Evolutionary conservation across 2,888 invertebrate species (phyloP), one percentile per base, ranked within the genome.

Genomic region (Perizoma flavofasciatum): DNA sequence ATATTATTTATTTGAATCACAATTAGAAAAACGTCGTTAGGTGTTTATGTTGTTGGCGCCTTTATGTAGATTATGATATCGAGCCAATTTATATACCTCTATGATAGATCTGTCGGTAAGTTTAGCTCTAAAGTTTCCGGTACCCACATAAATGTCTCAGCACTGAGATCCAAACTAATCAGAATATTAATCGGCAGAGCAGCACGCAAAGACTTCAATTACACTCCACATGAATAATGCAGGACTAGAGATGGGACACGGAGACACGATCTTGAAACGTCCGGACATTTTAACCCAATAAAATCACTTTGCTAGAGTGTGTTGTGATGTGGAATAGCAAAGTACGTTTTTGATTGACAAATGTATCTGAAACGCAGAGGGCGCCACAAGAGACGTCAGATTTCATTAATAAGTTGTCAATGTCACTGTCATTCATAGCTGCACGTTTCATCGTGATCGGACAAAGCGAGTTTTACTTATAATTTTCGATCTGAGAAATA

Each of bases 381-480:
- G 77, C 77, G 74, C 78, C 73, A 71, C 71, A 63, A 65, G 65
- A 63, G 58, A 68, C 73, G 81, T 77, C 81, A 78, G 69, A 70
- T 75, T 73, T 77, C 79, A 81, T 81, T 81, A 81, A 74, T 71
- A 72, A 73, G 74, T 70, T 78, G 80, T 80, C 81, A 78, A 81
- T 78, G 80, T 81, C 81, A 80, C 74, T 71, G 77, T 78, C 74
- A 61, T 58, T 61, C 57, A 37, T 22, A 33, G 34, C 47, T 58
- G 58, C 49, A 54, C 50, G 61, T 54, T 50, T 41, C 43, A 34
- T 49, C 54, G 49, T 40, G 49, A 47, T 37, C 45, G 39, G 40
- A 40, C 34, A 40, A 22, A 41, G 37, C 37, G 37, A 37, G 37
- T 37, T 37, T 37, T 22, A 22, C 22, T 22, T 22, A 22, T 22